Evolutionary conservation across 1,140 invertebrate species (phyloP), one percentile per base, ranked within the genome.

Genomic region (Microplitis mediator): DNA sequence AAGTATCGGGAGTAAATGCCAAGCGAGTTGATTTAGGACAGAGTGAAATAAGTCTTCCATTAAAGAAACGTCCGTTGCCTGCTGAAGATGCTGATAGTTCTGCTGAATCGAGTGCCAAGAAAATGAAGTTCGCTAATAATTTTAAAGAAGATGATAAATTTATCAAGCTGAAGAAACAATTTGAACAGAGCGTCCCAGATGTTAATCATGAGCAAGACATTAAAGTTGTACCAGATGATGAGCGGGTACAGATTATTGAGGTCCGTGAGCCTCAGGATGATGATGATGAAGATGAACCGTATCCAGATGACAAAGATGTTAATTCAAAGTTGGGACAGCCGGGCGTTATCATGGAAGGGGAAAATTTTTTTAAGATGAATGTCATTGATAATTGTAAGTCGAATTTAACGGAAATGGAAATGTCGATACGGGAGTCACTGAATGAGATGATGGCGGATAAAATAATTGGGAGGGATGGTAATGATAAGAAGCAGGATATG

Each of bases 121-220:
- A 91, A 78, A 90, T 89, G 2, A 91, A 90, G 84, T 88, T 91
- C 62, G 89, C 89, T 2, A 88, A 88, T 3, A 91, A 90, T 79
- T 84, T 90, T 68, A 84, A 88, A 69, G 90, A 91, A 85, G 89
- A 36, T 5, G 75, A 65, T 36, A 32, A 34, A 14, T 3, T n/a
- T 4, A 76, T 23, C 23, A 23, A 23, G 23, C 0, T 23, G 23
- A 23, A 23, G 23, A 23, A 23, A 23, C 23, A 23, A 23, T 23
- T 23, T 23, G 23, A 23, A 2, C 23, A 23, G 1, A 23, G 23
- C 23, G 23, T 1, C 23, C 2, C 4, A 69, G 77, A 54, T 8
- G 35, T 36, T 23, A 61, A 74, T 51, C 72, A 67, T 54, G 52
- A 69, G 16, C 74, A 76, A 16, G 78, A 80, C 62, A 73, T 82